Evolutionary conservation across 2,888 invertebrate species (phyloP).

Genomic region (Oasisia sp.): DNA sequence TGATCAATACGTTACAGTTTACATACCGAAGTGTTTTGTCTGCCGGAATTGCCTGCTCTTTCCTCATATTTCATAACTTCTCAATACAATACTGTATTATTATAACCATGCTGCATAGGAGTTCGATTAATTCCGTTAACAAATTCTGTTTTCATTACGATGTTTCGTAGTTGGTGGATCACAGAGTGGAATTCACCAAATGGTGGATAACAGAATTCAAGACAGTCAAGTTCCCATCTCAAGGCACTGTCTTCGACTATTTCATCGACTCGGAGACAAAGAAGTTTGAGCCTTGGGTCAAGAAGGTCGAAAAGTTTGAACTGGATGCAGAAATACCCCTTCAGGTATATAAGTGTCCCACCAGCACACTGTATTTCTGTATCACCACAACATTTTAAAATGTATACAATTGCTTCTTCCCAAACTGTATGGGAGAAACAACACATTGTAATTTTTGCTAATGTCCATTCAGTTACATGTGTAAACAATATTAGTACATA

Average conservation of each 20-base stretch:
- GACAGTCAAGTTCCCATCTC: conserved; percentile 88
- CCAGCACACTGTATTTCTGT: background rate
- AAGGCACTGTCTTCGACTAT: conserved; percentile 94
- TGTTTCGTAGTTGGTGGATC: conserved; percentile 80
- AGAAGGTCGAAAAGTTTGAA: conserved; percentile 89
- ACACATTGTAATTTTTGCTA: too few species aligned
- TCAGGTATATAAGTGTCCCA: conserved; percentile 71
- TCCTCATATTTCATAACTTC: too few species aligned
- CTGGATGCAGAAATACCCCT: conserved; percentile 90
- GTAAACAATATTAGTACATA: background rate
- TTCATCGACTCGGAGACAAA: conserved; percentile 91
- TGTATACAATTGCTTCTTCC: background rate
- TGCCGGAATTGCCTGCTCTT: too few species aligned
- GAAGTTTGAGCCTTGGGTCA: conserved; percentile 89
- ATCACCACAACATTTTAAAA: background rate
- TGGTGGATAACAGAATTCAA: conserved; percentile 99
- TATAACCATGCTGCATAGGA: background rate
- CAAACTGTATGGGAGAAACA: too few species aligned
- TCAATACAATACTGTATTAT: background rate
- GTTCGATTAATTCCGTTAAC: background rate
- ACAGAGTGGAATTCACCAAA: conserved; percentile 94
- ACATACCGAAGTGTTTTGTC: too few species aligned
- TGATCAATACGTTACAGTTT: too few species aligned
- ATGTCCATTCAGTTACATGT: too few species aligned
- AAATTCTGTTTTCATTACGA: background rate